A percentile compares a stretch with the other conserved stretches of the same genome.
phyloP scores from a whole-genome alignment of 2,888 invertebrate species.

The Cephus spinipes region DNA sequence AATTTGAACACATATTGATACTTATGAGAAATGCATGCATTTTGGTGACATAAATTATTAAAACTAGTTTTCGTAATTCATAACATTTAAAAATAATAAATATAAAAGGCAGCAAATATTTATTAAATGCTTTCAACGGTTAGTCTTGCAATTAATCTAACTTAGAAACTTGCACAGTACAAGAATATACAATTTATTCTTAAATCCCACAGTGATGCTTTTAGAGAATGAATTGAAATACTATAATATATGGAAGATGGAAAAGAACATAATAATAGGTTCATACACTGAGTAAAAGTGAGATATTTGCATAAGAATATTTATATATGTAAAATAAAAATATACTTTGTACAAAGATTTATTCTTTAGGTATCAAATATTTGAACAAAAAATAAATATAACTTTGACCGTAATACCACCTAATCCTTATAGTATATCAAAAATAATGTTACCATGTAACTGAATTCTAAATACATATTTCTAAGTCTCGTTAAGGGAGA shows the following conservation, averaged over 20 bases:
- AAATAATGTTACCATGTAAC: no score
- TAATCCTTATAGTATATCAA: background rate
- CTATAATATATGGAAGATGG: slow-evolving; percentile 28
- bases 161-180: slow-evolving; percentile 35
- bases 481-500: no score
- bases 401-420: background rate
- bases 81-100: slow-evolving; percentile 44
- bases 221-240: slow-evolving; percentile 42
- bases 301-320: background rate
- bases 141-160: slow-evolving; percentile 47
- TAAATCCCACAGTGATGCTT: slow-evolving; percentile 51
- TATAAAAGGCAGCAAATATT: slow-evolving; percentile 18
- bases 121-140: slow-evolving; percentile 50
- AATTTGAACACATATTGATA: slow-evolving; percentile 45
- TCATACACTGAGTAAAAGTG: slow-evolving; percentile 42
- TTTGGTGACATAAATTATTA: slow-evolving; percentile 38
- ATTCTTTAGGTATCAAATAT: slow-evolving; percentile 2
- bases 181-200: slow-evolving; percentile 45
- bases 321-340: no score
- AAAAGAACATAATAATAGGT: slow-evolving; percentile 43
- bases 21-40: slow-evolving; percentile 34
- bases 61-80: background rate
- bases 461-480: no score
- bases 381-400: background rate
- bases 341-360: slow-evolving; percentile 1